A percentile compares a stretch with the other conserved stretches of the same genome.
Conservation (phyloP, 1,140 invertebrate species). For the Brachionus paranguensis region DNA sequence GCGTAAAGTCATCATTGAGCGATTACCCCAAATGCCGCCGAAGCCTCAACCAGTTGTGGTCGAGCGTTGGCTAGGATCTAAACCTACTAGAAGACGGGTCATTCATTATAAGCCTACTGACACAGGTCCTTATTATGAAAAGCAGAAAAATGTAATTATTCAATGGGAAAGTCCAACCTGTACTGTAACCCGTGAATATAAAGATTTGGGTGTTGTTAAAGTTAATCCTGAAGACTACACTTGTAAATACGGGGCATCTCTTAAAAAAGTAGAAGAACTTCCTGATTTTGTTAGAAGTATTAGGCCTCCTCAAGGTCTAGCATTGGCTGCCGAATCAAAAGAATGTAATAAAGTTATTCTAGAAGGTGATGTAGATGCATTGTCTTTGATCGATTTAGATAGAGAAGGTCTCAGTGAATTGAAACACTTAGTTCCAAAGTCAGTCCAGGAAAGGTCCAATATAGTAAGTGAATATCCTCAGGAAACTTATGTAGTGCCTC, state of each 20-base stretch:
- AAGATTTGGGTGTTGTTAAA: constrained; percentile 15
- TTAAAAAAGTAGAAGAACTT: not conserved
- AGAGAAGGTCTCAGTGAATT: constrained; percentile 9
- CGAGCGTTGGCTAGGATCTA: constrained; percentile 38
- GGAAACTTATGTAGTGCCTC: not conserved
- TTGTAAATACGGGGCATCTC: not conserved
- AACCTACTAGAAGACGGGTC: constrained; percentile 1
- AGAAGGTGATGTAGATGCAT: constrained; percentile 15
- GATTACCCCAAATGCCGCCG: constrained; percentile 7
- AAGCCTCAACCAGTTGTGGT: constrained; percentile 34
- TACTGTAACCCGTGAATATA: not conserved
- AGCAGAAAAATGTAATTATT: constrained; percentile 30
- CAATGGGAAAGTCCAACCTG: constrained; percentile 19
- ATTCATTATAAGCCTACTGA: constrained; percentile 26
- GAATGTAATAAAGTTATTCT: not conserved
- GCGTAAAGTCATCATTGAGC: constrained; percentile 39
- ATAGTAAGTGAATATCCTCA: not conserved
- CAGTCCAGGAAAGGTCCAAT: not conserved
- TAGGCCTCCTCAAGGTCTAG: not conserved
- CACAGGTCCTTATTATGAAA: not conserved
- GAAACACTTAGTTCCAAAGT: not conserved
- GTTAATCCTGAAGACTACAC: constrained; percentile 34
- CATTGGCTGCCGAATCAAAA: not conserved
- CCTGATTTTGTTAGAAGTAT: constrained; percentile 8
- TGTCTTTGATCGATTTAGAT: constrained; percentile 22